Percentiles rank a stretch among this genome's conserved stretches.
phyloP scores from a whole-genome alignment of 2,113 vertebrate genomes.

The Dicrurus megarhynchus region DNA sequence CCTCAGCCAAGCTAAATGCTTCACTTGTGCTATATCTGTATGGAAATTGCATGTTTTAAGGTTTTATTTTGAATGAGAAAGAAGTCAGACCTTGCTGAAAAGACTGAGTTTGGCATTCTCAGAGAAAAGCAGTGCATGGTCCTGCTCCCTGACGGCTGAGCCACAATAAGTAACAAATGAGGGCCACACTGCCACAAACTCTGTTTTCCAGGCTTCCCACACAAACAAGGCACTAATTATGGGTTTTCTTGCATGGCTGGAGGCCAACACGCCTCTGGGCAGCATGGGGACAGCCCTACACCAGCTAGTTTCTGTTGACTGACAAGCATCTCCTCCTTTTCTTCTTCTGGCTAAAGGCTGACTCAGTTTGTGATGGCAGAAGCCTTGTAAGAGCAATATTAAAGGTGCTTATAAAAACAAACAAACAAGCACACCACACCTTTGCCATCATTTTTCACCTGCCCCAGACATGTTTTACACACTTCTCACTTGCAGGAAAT shows the following conservation, averaged over 20 bases:
- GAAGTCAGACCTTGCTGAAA: not conserved
- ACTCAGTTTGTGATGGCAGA: not conserved
- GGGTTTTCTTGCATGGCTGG: not conserved
- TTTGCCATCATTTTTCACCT: not conserved
- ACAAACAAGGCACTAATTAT: not conserved
- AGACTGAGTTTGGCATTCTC: not conserved
- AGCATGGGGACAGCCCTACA: not conserved
- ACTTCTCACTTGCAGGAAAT: not conserved
- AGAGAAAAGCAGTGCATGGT: not conserved
- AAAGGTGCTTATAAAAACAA: not conserved
- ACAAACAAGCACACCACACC: not conserved
- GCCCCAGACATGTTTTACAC: not conserved
- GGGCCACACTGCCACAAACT: not conserved
- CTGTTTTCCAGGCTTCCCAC: not conserved
- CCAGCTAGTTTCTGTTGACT: not conserved
- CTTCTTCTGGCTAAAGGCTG: not conserved
- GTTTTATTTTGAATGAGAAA: not conserved
- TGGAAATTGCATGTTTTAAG: not conserved
- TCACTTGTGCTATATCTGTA: not conserved
- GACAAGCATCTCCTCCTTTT: not conserved
- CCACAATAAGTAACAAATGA: not conserved
- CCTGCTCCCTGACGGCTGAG: not conserved
- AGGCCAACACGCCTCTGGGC: fast-evolving
- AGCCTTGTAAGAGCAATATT: not conserved
- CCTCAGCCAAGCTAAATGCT: not conserved